These are phyloP conservation scores for Pachymerium ferrugineum DNA, from an alignment of 2,888 invertebrate genomes.

Conservation along the genomic window DNA sequence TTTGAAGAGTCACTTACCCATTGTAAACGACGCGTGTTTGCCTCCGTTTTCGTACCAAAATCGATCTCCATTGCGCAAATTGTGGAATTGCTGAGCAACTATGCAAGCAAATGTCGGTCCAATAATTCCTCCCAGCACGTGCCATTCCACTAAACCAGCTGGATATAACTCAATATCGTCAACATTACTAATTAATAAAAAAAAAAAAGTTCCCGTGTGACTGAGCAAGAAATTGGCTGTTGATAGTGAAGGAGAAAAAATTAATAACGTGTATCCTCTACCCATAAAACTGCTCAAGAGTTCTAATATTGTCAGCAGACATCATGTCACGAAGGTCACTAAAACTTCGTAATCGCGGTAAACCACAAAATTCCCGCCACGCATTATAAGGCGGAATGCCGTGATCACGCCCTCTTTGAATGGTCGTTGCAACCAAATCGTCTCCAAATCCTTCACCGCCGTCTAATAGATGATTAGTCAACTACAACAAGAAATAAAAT, in stretches of 20 bases:
- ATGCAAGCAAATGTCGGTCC: slow-evolving; percentile 46
- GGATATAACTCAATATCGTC: slow-evolving; percentile 46
- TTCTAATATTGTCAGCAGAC: slow-evolving; percentile 39
- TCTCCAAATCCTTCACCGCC: slow-evolving; percentile 39
- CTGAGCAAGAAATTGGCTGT: too few relatives aligned
- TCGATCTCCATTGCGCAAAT: slow-evolving; percentile 44
- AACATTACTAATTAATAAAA: slow-evolving; percentile 41
- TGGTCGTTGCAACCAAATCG: slow-evolving; percentile 43
- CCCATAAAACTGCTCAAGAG: slow-evolving; percentile 39
- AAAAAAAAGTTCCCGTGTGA: not conserved
- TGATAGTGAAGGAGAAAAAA: not conserved
- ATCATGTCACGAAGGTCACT: slow-evolving; percentile 39
- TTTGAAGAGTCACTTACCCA: slow-evolving; percentile 36
- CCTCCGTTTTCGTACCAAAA: slow-evolving; percentile 45
- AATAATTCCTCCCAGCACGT: slow-evolving; percentile 43
- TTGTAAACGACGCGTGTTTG: slow-evolving; percentile 38
- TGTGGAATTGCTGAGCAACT: slow-evolving; percentile 43
- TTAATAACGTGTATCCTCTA: not conserved
- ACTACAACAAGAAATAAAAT: slow-evolving; percentile 29
- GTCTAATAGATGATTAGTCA: slow-evolving; percentile 37
- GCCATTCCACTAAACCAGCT: slow-evolving; percentile 43
- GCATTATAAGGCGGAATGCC: slow-evolving; percentile 43
- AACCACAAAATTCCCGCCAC: slow-evolving; percentile 42
- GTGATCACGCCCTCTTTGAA: slow-evolving; percentile 44
- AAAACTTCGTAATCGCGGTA: slow-evolving; percentile 39